Evolutionary conservation across 2,888 invertebrate species (phyloP), one percentile per base, ranked within the genome.

Genomic region (Acanthosoma haemorrhoidale): DNA sequence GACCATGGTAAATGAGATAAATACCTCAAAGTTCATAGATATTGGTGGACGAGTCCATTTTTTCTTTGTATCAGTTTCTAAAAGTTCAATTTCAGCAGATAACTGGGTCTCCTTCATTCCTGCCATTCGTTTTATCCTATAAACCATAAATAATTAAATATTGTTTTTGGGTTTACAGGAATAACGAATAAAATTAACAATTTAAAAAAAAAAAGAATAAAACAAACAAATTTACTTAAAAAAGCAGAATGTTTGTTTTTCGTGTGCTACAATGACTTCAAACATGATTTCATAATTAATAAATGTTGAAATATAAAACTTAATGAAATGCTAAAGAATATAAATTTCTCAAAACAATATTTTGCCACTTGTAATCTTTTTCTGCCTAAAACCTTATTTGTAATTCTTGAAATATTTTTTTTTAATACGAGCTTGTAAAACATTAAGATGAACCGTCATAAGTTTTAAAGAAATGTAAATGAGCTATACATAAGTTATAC

Each of bases 21-120:
- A n/a, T 76, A 86, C 87, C 84, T 99, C 99, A 80, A 99, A 99
- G 82, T 96, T 98, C 98, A 99, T 99, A 1, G 99, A 99, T 79
- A 99, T 99, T 59, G 99, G 99, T 25, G 99, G 99, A 58, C 99
- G 86, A 16, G 99, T 99, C 99, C 99, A 99, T 81, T 99, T 99
- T 84, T 99, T 99, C 83, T 99, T 99, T 11, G 96, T 96, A 78
- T 96, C 98, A 0, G 99, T 98, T 81, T 96, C 96, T 72, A 99
- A 84, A 39, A 99, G 83, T 81, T 99, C 99, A 68, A 99, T 99
- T 84, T 99, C 99, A 0, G 99, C 99, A 0, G 98, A 99, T 39
- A 99, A 84, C 80, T 99, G 99, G 0, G 98, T 98, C 80, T 99
- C 99, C 80, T 99, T 99, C 98, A 99, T 98, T 3, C 94, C 94